phyloP scores from a whole-genome alignment of 2,797 vertebrate genomes.

The Tympanoctomys barrerae region DNA sequence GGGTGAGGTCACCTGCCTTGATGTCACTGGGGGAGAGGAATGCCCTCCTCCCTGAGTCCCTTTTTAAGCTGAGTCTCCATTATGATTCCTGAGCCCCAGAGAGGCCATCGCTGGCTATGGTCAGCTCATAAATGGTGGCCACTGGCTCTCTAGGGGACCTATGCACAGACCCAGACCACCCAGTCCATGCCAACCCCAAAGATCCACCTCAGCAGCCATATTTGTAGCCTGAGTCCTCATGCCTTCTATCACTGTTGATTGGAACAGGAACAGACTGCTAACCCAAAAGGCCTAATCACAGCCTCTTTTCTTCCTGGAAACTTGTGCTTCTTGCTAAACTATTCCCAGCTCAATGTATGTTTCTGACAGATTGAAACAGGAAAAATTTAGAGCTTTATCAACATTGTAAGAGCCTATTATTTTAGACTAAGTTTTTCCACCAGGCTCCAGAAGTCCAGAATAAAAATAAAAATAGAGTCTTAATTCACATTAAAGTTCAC shows the following conservation, averaged over 20 bases:
- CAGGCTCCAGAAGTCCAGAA: not conserved
- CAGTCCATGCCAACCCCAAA: not conserved
- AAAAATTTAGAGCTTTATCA: too few species aligned
- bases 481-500: not conserved
- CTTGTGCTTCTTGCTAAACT: not conserved
- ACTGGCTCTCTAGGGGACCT: not conserved
- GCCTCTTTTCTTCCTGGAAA: not conserved
- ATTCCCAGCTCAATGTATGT: not conserved
- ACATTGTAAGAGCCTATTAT: too few species aligned
- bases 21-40: not conserved
- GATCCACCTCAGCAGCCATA: not conserved
- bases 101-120: fast-evolving
- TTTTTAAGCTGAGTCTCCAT: fast-evolving
- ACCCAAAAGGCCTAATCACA: not conserved
- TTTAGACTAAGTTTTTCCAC: not conserved
- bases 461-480: not conserved
- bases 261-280: not conserved
- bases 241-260: not conserved
- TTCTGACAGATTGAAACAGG: not conserved
- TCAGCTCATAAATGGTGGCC: not conserved
- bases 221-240: not conserved
- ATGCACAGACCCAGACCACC: not conserved
- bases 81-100: not conserved
- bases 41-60: not conserved
- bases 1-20: not conserved